phyloP scores from a whole-genome alignment of 2,113 vertebrate genomes.

The Perccottus glenii region DNA sequence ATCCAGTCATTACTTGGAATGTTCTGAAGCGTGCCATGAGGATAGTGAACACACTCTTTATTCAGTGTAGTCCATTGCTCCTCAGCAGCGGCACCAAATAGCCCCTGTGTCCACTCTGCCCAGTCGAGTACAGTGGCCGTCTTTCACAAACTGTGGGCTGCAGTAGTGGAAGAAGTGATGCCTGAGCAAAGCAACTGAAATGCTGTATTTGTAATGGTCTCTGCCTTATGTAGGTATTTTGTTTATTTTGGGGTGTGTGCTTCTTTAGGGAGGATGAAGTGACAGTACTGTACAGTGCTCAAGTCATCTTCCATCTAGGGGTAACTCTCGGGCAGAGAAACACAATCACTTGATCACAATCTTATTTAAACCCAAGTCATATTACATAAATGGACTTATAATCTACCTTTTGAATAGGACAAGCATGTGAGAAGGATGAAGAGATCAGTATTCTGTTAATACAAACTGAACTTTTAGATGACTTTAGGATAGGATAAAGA shows the following conservation, averaged over 20 bases:
- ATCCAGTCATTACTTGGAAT: neutral
- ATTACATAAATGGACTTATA: slow-evolving; percentile 6
- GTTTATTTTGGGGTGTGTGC: slow-evolving; percentile 25
- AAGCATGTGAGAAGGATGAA: slow-evolving; percentile 26
- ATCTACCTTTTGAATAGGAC: neutral
- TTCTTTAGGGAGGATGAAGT: neutral
- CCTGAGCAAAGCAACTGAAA: slow-evolving; percentile 42
- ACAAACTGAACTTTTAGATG: slow-evolving; percentile 16
- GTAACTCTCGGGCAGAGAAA: neutral
- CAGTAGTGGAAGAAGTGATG: slow-evolving; percentile 63
- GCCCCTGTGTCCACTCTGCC: slow-evolving; percentile 48
- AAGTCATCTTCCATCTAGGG: neutral
- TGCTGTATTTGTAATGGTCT: slow-evolving; percentile 14
- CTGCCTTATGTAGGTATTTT: slow-evolving; percentile 41
- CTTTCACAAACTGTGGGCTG: slow-evolving; percentile 56
- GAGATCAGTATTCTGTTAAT: slow-evolving; percentile 1
- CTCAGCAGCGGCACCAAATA: slow-evolving; percentile 33
- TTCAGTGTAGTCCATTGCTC: slow-evolving; percentile 18
- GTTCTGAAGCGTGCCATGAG: neutral
- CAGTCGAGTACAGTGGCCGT: slow-evolving; percentile 58
- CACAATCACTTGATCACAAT: neutral
- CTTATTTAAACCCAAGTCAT: neutral
- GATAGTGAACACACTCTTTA: slow-evolving; percentile 42
- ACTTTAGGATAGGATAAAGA: neutral
- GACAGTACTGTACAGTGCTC: neutral